Percentiles rank a stretch among this genome's conserved stretches.
Evolutionary conservation across 2,888 invertebrate genomes (phyloP).

Genomic region (Hirudinaria manillensis): DNA sequence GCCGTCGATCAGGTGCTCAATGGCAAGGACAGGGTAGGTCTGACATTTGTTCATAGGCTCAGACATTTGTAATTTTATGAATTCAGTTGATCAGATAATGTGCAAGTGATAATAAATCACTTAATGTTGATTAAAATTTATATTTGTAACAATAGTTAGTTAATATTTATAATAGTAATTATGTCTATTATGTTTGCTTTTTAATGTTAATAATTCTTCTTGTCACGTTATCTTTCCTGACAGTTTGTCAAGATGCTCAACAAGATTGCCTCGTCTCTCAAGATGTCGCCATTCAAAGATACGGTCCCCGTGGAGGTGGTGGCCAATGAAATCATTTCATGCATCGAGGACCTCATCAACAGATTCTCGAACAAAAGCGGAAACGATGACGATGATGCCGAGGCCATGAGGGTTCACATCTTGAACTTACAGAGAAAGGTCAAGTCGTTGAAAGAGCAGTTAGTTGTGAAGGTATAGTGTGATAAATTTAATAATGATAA

Average conservation of each 20-base stretch:
- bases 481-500: not conserved
- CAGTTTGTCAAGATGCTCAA: conserved; percentile 67
- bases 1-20: conserved; percentile 6
- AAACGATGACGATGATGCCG: conserved; percentile 65
- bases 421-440: conserved; percentile 80
- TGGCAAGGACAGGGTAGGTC: conserved; percentile 58
- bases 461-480: conserved; percentile 70
- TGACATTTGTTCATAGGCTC: not conserved
- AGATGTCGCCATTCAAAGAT: conserved; percentile 75
- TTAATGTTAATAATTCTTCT: not conserved
- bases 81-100: not conserved
- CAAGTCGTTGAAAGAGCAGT: conserved; percentile 77
- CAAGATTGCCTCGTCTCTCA: conserved; percentile 72
- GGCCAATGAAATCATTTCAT: conserved; percentile 73
- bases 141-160: too few species aligned
- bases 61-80: not conserved
- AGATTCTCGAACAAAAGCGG: not conserved
- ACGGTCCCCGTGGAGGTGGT: conserved; percentile 75
- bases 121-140: too few species aligned
- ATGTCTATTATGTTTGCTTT: not conserved
- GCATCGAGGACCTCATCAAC: conserved; percentile 45
- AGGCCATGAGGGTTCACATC: conserved; percentile 78
- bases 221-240: not conserved
- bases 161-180: too few species aligned
- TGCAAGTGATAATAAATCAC: too few species aligned